Base-by-base conservation (phyloP, 2,888 invertebrate genomes). In the Eristalinus aeneus region DNA sequence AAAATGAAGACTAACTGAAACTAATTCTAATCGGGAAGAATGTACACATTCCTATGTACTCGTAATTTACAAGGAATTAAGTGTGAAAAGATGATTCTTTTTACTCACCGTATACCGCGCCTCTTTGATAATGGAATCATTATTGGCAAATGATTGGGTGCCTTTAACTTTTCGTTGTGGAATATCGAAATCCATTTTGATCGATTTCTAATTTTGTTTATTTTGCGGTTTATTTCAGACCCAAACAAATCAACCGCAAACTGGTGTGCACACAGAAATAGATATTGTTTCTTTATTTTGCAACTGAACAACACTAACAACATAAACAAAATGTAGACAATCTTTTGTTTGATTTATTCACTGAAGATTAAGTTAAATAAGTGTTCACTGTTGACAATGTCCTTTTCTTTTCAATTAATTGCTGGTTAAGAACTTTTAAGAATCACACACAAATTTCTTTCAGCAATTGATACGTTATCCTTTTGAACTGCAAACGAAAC, bases 91-190 rank as follows among this genome's bases (percentile, higher is more conserved):
- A 11, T 27, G n/a, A 22, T 56, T 64, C 39, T 31, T 2, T 36
- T 11, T 78, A 91, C 92, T 92, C 90, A 92, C 92, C 90, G 91
- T 91, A 88, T 91, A 92, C 88, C 92, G 88, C 72, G 91, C 88
- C 61, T 92, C 91, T 78, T 90, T 90, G 88, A 91, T 91, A 69
- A 89, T 89, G 68, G 89, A 89, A 84, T 90, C 90, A 88, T 90
- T 90, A 74, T 89, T 88, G 23, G 89, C 88, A 82, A 90, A 90
- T 58, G 89, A 88, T 83, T 89, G 88, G 46, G 89, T 89, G 88
- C 88, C 90, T 79, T 91, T 90, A 77, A 90, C 78, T 88, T 89
- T 80, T 65, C 89, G 88, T 86, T 89, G 90, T 75, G 91, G 89
- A 67, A 91, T 91, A 88, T 91, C 89, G 56, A 92, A 87, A 87